These are phyloP conservation scores for Haliclona indistincta DNA, from an alignment of 37 sponge, comb jelly and placozoan genomes.

Conservation along the genomic window DNA sequence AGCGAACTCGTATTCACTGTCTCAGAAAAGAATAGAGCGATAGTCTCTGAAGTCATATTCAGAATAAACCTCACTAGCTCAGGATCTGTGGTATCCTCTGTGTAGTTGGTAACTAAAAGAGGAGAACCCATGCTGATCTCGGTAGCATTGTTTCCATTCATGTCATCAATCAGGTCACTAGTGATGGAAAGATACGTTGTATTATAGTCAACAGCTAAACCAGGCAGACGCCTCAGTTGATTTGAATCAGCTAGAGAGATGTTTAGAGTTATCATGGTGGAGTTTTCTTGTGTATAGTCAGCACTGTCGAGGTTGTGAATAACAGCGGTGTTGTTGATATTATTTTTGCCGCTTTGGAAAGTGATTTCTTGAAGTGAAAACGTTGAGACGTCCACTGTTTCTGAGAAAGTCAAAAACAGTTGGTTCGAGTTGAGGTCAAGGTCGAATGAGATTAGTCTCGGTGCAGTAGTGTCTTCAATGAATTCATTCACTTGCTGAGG, in stretches of 20 bases:
- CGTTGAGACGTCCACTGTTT: conserved; percentile 48
- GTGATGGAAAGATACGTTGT: conserved; percentile 70
- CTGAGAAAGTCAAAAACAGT: conserved; percentile 66
- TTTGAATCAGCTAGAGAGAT: conserved; percentile 71
- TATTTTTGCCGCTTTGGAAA: conserved; percentile 5
- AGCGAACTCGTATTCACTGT: conserved; percentile 78
- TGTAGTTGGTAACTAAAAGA: conserved; percentile 45
- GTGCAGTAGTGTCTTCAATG: conserved; percentile 39
- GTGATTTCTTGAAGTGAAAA: conserved; percentile 35
- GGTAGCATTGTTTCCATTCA: conserved; percentile 71
- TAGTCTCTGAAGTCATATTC: conserved; percentile 61
- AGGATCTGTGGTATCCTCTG: conserved; percentile 65
- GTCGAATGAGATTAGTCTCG: conserved; percentile 49
- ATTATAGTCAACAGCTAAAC: conserved; percentile 33
- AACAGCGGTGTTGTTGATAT: neutral
- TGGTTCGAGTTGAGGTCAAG: conserved; percentile 45
- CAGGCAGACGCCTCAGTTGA: conserved; percentile 57
- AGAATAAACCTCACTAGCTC: conserved; percentile 49
- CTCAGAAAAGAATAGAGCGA: conserved; percentile 77
- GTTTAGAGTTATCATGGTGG: conserved; percentile 65
- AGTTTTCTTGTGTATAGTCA: conserved; percentile 47
- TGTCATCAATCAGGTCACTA: conserved; percentile 53
- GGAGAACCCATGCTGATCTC: conserved; percentile 7
- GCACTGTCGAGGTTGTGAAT: conserved; percentile 17
- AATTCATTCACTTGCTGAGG: conserved; percentile 27